These are phyloP conservation scores for Sciurus vulgaris DNA, from an alignment of 2,797 vertebrate genomes.

Conservation along the genomic window DNA sequence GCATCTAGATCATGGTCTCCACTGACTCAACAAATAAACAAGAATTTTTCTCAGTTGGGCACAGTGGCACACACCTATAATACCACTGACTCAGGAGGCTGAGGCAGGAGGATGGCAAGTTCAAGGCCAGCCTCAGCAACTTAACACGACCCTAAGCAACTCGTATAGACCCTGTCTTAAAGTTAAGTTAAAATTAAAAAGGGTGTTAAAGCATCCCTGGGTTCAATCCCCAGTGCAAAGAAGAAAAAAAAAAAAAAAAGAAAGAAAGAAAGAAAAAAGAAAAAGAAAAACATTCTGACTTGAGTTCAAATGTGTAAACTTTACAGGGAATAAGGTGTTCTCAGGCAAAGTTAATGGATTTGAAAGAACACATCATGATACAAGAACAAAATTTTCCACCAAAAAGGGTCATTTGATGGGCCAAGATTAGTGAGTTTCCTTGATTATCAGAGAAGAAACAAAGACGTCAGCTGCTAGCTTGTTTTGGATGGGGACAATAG, in stretches of 20 bases:
- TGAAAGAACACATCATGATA: neutral
- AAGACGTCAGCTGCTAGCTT: neutral
- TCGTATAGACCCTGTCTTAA: too few relatives aligned
- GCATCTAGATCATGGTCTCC: neutral
- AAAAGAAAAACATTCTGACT: neutral
- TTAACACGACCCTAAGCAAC: too few relatives aligned
- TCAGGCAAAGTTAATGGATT: slow-evolving; percentile 12
- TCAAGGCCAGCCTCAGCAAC: too few relatives aligned
- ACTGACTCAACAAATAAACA: neutral
- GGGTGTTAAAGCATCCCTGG: too few relatives aligned
- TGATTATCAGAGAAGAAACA: neutral
- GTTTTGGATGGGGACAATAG: neutral
- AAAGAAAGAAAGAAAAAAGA: too few relatives aligned
- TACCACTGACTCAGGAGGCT: too few relatives aligned
- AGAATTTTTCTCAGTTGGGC: neutral
- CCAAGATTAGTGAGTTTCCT: neutral
- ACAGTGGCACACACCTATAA: too few relatives aligned
- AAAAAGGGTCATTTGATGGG: neutral
- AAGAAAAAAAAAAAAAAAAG: too few relatives aligned
- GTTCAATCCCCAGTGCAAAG: too few relatives aligned
- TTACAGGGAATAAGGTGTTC: neutral
- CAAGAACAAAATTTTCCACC: neutral
- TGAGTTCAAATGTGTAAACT: slow-evolving; percentile 20
- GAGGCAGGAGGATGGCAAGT: too few relatives aligned
- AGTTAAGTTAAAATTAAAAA: too few relatives aligned